These are phyloP conservation scores for Ceratosolen solmsi DNA, from an alignment of 1,140 invertebrate species.

Conservation along the genomic window DNA sequence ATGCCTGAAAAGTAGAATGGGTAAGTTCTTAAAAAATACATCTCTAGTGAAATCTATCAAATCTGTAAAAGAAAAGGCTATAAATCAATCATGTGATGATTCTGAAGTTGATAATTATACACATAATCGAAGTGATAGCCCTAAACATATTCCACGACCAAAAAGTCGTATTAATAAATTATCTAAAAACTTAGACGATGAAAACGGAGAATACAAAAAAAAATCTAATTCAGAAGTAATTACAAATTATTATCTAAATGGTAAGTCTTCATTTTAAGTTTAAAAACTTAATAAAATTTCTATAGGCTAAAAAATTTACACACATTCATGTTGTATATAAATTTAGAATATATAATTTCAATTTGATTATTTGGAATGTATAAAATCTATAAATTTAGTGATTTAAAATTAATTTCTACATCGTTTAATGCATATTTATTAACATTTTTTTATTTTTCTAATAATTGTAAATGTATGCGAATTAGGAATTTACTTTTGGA, in stretches of 20 bases:
- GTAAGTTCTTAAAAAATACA: neutral
- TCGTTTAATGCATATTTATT: too few species aligned
- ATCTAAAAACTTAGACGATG: neutral
- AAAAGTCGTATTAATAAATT: conserved; percentile 38
- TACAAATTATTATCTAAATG: neutral
- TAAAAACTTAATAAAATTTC: too few species aligned
- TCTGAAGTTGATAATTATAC: conserved; percentile 9
- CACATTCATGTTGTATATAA: too few species aligned
- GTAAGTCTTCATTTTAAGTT: too few species aligned
- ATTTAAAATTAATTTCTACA: too few species aligned
- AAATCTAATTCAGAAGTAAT: conserved; percentile 8
- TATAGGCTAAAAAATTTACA: too few species aligned
- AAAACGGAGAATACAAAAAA: neutral
- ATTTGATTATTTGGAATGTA: too few species aligned
- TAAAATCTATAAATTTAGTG: too few species aligned
- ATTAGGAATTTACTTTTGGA: too few species aligned
- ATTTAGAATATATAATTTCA: too few species aligned
- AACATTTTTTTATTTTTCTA: too few species aligned
- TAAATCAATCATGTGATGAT: conserved; percentile 23
- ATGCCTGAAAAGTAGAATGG: conserved; percentile 12
- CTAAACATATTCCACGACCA: neutral
- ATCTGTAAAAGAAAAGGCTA: conserved; percentile 5
- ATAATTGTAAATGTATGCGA: too few species aligned
- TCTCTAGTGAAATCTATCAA: neutral
- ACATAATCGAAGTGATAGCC: neutral